A percentile compares a stretch with the other conserved stretches of the same genome.
These are phyloP conservation scores for Drosophila varians DNA, from an alignment of 1,140 invertebrate genomes.

Conservation along the genomic window DNA sequence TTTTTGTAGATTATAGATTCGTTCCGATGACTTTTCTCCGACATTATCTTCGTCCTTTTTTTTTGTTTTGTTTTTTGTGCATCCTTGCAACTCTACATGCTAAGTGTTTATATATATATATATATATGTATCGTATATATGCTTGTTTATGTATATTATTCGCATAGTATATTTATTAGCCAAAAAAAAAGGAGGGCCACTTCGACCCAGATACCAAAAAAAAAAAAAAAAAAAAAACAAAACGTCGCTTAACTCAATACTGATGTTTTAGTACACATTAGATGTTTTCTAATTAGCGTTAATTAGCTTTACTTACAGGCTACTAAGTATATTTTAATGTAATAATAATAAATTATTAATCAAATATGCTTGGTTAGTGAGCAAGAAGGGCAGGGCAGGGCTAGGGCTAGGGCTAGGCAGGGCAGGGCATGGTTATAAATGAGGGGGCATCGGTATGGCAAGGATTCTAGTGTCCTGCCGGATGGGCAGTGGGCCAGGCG, in stretches of 20 bases:
- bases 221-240: slow-evolving; percentile 67
- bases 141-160: slow-evolving; percentile 47
- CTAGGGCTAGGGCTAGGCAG: no score
- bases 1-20: slow-evolving; percentile 8
- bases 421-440: not conserved
- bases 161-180: slow-evolving; percentile 66
- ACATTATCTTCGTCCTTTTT: not conserved
- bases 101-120: slow-evolving; percentile 19
- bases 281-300: slow-evolving; percentile 70
- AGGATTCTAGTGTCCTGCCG: slow-evolving; percentile 35
- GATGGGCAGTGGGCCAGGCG: slow-evolving; percentile 91
- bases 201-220: slow-evolving; percentile 30
- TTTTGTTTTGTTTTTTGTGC: slow-evolving; percentile 25
- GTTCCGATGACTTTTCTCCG: not conserved
- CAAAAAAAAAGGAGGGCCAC: slow-evolving; percentile 34
- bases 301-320: slow-evolving; percentile 74
- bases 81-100: slow-evolving; percentile 12
- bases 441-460: not conserved
- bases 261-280: slow-evolving; percentile 81
- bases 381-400: slow-evolving; percentile 52
- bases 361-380: slow-evolving; percentile 79
- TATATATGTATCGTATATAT: slow-evolving; percentile 39
- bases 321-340: slow-evolving; percentile 82
- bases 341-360: slow-evolving; percentile 82
- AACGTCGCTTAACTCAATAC: slow-evolving; percentile 74